Conservation (phyloP, 2,888 invertebrate genomes). For the Mesochorus sp. region DNA sequence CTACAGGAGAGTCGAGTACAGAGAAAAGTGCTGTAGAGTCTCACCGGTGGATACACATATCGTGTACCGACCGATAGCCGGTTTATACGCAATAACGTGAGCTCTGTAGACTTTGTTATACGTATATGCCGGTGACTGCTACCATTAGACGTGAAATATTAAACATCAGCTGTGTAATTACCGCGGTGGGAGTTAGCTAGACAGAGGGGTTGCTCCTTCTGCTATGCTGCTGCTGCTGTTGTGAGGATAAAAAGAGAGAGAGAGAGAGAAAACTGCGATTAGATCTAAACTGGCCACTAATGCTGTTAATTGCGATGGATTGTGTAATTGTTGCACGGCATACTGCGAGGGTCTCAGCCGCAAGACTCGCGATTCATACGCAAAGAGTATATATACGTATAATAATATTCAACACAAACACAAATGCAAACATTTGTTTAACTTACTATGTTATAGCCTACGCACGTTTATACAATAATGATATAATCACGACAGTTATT, state of each 20-base stretch:
- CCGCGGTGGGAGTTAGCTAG: conserved; percentile 61
- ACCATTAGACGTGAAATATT: conserved; percentile 72
- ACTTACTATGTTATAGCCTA: conserved; percentile 9
- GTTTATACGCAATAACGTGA: conserved; percentile 3
- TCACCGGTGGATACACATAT: not conserved
- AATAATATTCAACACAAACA: conserved; percentile 11
- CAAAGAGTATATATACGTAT: not conserved
- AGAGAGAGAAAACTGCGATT: conserved; percentile 63
- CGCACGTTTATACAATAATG: conserved; percentile 24
- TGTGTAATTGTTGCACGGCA: conserved; percentile 71
- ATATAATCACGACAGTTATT: conserved; percentile 2
- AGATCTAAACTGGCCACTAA: conserved; percentile 71
- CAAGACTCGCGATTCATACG: conserved; percentile 26
- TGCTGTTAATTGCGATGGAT: conserved; percentile 74
- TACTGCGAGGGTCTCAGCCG: conserved; percentile 48
- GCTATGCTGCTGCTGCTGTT: conserved; percentile 9
- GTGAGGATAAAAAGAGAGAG: conserved; percentile 21
- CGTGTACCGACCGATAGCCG: not conserved
- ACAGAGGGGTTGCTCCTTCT: conserved; percentile 50
- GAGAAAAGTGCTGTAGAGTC: conserved; percentile 39
- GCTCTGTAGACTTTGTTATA: conserved; percentile 10
- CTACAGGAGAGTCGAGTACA: conserved; percentile 17
- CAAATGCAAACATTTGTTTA: not conserved
- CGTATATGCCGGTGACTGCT: conserved; percentile 48
- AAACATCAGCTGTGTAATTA: conserved; percentile 71